Base-by-base conservation (phyloP, 2,888 invertebrate species). In the Trimorus sp. region DNA sequence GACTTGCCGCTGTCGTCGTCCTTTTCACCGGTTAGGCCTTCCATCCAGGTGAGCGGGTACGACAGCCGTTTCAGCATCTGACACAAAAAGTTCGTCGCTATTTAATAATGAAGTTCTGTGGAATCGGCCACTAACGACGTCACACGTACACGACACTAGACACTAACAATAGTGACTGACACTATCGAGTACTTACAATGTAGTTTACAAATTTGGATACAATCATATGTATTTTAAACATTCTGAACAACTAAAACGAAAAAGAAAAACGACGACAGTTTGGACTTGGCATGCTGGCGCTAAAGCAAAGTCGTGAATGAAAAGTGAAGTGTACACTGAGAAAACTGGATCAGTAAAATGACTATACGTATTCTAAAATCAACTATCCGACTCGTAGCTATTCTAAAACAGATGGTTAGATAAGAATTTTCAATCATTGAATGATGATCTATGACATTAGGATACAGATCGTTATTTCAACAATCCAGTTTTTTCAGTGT, bases 1-100 rank as follows among this genome's bases (percentile, higher is more conserved):
- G 93, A 90, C 93, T 94, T 84, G 93, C 93, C 83, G 91, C 90
- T 45, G n/a, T 93, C 93, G n/a, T 90, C 89, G 81, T 94, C 94
- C 84, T 94, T 95, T 84, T 97, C 97, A 75, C 96, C 96, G 0
- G 96, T 96, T 53, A 97, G 93, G 1, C 97, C 97, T 91, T 97
- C 97, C 93, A 97, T 97, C 97, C 97, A 97, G 1, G 97, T 96
- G 69, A 98, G 92, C 14, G 98, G 98, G 93, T 98, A 97, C 0
- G 97, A 97, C 80, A 98, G 94, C 87, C 97, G 94, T 92, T 98
- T 98, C 87, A 98, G 93, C 96, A 97, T 97, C 97, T 98, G 89
- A n/a, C 92, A 91, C 8, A 7, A 53, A 45, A 14, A 48, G n/a
- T n/a, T n/a, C n/a, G n/a, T n/a, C n/a, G n/a, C n/a, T n/a, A n/a